phyloP scores from a whole-genome alignment of 2,113 vertebrate species.

The Acrocephalus kingi region DNA sequence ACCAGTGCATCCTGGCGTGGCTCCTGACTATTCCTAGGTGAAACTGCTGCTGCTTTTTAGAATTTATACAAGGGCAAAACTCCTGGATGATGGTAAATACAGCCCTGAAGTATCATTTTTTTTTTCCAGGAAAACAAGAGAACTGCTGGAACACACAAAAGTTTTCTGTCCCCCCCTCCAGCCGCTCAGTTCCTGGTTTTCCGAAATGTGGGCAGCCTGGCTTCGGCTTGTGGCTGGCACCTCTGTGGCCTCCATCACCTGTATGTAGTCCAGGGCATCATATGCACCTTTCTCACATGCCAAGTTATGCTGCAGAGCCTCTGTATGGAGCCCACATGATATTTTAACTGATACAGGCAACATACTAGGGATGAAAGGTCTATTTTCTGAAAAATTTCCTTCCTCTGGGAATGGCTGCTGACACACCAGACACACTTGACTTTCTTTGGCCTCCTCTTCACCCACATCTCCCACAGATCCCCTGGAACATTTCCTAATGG shows the following conservation, averaged over 20 bases:
- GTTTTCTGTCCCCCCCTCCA: neutral
- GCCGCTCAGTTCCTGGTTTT: neutral
- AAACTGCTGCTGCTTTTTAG: neutral
- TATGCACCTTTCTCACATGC: neutral
- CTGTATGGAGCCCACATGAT: rapidly evolving
- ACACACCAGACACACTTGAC: neutral
- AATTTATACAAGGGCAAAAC: neutral
- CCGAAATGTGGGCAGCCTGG: neutral
- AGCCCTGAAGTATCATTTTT: neutral
- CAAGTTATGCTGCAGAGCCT: neutral
- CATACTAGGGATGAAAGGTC: neutral
- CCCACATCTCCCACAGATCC: neutral
- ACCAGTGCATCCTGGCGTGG: neutral
- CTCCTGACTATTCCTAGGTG: neutral
- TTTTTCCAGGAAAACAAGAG: neutral
- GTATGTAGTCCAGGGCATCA: neutral
- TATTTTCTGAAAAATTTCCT: neutral
- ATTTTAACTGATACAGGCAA: neutral
- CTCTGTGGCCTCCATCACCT: neutral
- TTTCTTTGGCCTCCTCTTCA: neutral
- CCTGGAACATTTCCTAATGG: neutral
- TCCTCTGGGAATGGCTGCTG: neutral
- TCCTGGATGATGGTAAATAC: neutral
- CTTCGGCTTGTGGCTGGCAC: neutral
- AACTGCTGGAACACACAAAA: neutral